Conservation (phyloP, 2,888 invertebrate genomes). For the Tenodera sinensis region DNA sequence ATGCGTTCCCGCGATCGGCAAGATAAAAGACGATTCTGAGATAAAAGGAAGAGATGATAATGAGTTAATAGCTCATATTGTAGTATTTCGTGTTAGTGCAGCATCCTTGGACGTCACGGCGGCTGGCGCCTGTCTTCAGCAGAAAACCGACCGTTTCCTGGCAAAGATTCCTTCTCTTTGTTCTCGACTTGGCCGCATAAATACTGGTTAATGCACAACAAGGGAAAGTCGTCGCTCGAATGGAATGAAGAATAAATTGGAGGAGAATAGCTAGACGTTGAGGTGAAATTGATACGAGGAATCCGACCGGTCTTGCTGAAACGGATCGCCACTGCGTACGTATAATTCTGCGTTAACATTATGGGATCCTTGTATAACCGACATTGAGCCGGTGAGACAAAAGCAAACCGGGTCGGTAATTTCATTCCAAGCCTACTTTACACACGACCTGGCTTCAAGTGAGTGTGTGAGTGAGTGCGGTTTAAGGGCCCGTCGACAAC, state of each 20-base stretch:
- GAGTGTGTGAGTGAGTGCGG: no score
- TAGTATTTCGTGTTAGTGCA: no score
- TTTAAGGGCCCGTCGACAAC: no score
- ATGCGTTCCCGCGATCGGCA: no score
- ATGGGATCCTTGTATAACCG: neutral
- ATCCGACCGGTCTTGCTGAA: neutral
- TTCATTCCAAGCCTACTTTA: neutral
- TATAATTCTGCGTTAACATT: neutral
- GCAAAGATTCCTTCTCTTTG: neutral
- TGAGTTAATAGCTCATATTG: no score
- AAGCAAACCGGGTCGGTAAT: neutral
- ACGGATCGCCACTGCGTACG: neutral
- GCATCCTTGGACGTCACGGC: no score
- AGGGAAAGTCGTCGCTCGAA: neutral
- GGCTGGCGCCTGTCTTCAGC: neutral
- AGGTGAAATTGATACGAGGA: neutral
- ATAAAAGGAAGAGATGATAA: no score
- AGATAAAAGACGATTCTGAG: no score
- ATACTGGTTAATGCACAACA: neutral
- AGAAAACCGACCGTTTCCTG: neutral
- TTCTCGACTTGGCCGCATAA: neutral
- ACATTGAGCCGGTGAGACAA: neutral
- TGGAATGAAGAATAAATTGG: neutral
- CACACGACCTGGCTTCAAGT: no score
- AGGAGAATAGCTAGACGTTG: neutral